Percentiles rank a stretch among this genome's conserved stretches.
These are phyloP conservation scores for Willisornis vidua DNA, from an alignment of 2,113 vertebrate genomes.

Conservation along the genomic window DNA sequence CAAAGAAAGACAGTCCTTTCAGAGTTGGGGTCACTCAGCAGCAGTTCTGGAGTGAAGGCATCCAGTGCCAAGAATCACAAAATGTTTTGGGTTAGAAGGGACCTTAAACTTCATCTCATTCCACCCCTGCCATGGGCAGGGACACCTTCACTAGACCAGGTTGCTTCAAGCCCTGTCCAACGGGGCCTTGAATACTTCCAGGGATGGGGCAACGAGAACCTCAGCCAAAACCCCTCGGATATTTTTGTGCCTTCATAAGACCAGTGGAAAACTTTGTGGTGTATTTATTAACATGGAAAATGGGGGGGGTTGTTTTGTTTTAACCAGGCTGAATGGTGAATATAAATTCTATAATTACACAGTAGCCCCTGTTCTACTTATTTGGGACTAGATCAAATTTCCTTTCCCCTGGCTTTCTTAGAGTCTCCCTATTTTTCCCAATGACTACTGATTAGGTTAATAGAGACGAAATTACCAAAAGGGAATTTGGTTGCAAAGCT, in stretches of 20 bases:
- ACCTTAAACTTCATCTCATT: background rate
- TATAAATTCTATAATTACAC: background rate
- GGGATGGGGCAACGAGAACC: background rate
- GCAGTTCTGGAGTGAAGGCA: background rate
- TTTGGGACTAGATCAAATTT: background rate
- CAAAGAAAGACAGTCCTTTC: background rate
- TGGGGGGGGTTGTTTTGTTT: background rate
- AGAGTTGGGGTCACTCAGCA: background rate
- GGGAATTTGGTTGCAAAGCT: background rate
- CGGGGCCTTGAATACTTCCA: background rate
- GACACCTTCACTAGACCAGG: background rate
- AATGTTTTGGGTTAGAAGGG: background rate
- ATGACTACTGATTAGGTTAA: background rate
- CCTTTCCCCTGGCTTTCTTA: background rate
- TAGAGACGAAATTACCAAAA: background rate
- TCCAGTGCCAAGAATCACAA: accelerated
- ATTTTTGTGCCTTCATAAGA: accelerated
- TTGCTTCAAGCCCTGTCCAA: accelerated
- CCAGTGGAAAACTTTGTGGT: too few relatives aligned
- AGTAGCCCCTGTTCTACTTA: background rate
- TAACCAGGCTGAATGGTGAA: background rate
- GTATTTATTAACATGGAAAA: background rate
- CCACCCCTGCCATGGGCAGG: background rate
- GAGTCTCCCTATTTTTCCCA: background rate
- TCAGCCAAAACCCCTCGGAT: background rate